A percentile compares a stretch with the other conserved stretches of the same genome.
phyloP scores from a whole-genome alignment of 1,140 invertebrate genomes.

The Acyrthosiphon pisum region DNA sequence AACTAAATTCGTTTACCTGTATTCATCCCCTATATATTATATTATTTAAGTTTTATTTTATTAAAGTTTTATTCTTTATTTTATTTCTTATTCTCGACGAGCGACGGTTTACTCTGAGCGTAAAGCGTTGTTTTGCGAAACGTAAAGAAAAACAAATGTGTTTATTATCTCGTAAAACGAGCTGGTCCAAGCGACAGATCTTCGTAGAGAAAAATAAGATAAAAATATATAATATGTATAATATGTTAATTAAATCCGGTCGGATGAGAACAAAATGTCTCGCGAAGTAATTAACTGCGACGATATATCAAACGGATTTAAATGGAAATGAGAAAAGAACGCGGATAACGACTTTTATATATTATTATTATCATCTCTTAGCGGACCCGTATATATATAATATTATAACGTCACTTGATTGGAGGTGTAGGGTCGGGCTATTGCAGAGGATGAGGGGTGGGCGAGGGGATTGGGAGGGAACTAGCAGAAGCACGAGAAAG shows the following conservation, averaged over 20 bases:
- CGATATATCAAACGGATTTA: constrained; percentile 25
- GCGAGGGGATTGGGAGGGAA: not conserved
- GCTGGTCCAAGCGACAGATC: not conserved
- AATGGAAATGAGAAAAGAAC: constrained; percentile 30
- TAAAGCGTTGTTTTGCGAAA: not conserved
- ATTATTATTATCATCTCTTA: not conserved
- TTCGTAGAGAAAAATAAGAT: not conserved
- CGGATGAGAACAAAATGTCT: too few relatives aligned
- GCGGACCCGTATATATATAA: not conserved
- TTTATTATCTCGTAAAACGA: not conserved
- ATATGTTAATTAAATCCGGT: constrained; percentile 24
- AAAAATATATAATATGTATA: not conserved
- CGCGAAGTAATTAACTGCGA: not conserved
- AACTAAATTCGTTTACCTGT: not conserved
- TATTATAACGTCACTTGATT: not conserved
- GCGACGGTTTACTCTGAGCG: not conserved
- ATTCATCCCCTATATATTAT: not conserved
- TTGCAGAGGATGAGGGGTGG: not conserved
- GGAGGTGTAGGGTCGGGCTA: not conserved
- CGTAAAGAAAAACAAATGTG: not conserved
- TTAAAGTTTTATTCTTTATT: too few relatives aligned
- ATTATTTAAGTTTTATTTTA: too few relatives aligned
- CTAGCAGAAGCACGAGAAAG: not conserved
- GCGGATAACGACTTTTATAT: constrained; percentile 40
- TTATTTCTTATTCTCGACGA: not conserved